Conservation (phyloP, 2,797 vertebrate species). For the Florisuga fusca region DNA sequence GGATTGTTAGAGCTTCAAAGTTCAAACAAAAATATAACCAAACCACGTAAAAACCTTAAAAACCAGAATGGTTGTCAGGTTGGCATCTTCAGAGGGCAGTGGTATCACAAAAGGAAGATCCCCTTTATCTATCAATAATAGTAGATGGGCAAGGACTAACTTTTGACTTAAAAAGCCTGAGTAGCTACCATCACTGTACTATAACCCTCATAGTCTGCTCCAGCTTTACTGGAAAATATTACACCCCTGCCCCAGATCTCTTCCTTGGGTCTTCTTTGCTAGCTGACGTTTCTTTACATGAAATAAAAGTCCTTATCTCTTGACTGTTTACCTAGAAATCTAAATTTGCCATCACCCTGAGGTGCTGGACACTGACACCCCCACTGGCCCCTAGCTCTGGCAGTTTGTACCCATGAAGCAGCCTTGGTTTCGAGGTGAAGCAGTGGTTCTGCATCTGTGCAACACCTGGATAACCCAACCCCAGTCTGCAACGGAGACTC, state of each 20-base stretch:
- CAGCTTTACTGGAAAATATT: background rate
- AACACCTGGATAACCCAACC: background rate
- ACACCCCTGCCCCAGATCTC: background rate
- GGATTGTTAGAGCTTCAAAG: background rate
- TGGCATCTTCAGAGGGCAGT: background rate
- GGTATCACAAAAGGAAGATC: background rate
- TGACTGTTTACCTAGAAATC: background rate
- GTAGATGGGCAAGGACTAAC: background rate
- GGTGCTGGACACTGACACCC: too few species aligned
- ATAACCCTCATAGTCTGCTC: background rate
- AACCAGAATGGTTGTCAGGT: background rate
- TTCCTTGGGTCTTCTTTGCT: background rate
- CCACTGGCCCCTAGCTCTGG: background rate
- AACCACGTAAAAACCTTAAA: background rate
- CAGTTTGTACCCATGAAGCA: background rate
- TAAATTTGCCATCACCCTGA: background rate
- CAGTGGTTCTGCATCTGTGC: background rate
- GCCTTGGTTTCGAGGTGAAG: background rate
- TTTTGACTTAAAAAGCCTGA: background rate
- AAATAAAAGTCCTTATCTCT: background rate
- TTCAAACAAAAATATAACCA: background rate
- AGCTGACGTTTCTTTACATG: background rate
- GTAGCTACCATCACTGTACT: background rate
- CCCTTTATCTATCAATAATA: background rate
- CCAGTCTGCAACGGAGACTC: background rate